phyloP scores from a whole-genome alignment of 2,113 vertebrate species.

The Phaethornis superciliosus region DNA sequence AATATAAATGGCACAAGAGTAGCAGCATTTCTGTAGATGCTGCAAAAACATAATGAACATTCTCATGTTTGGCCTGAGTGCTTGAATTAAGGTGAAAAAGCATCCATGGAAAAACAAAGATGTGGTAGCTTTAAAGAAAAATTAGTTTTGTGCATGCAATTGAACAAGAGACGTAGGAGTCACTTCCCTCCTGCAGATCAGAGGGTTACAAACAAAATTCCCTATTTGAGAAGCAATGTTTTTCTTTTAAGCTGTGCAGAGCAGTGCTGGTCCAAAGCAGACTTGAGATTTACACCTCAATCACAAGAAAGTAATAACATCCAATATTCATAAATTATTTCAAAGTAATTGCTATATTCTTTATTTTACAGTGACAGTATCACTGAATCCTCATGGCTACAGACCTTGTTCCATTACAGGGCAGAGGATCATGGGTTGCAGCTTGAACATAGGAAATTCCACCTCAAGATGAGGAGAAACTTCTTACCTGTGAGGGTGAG shows the following conservation, averaged over 20 bases:
- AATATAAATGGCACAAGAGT: not conserved
- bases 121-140: not conserved
- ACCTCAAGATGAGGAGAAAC: too few species aligned
- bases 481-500: too few species aligned
- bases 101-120: not conserved
- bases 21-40: not conserved
- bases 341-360: not conserved
- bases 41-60: not conserved
- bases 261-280: not conserved
- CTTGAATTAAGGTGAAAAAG: not conserved
- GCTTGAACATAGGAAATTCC: too few species aligned
- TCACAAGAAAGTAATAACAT: not conserved
- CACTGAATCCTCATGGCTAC: not conserved
- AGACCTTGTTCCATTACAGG: too few species aligned
- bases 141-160: not conserved
- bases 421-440: too few species aligned
- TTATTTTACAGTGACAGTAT: not conserved
- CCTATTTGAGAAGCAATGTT: not conserved
- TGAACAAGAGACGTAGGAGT: not conserved
- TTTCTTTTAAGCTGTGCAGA: not conserved
- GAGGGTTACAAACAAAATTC: not conserved
- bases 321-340: not conserved
- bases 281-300: not conserved
- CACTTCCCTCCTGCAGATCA: accelerated
- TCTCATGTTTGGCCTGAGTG: not conserved